Conservation (phyloP, 2,113 vertebrate species). For the Brienomyrus brachyistius region DNA sequence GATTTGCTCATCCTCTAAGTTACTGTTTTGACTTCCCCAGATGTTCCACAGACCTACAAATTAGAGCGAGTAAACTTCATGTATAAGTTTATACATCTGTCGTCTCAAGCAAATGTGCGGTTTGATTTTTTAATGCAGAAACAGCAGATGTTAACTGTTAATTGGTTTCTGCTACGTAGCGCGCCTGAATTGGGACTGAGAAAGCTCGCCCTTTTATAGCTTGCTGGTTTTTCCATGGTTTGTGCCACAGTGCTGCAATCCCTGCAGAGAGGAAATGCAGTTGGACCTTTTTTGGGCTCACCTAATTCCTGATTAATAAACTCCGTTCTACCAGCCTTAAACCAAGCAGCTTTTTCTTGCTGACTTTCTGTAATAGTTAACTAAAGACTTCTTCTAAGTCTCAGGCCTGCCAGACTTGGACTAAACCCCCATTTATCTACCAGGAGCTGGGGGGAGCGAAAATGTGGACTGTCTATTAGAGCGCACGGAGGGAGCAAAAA, state of each 20-base stretch:
- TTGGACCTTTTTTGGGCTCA: not conserved
- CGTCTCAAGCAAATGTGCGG: constrained; percentile 22
- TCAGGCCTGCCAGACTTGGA: not conserved
- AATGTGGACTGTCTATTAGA: not conserved
- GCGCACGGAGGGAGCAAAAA: not conserved
- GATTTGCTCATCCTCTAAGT: not conserved
- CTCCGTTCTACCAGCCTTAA: not conserved
- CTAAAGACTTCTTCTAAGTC: not conserved
- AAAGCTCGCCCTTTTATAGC: not conserved
- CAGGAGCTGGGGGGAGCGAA: not conserved
- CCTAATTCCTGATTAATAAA: not conserved
- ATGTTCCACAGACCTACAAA: constrained; percentile 25
- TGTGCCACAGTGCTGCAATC: not conserved
- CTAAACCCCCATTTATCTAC: not conserved
- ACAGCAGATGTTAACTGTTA: constrained; percentile 43
- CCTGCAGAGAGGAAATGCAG: not conserved
- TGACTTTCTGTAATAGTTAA: not conserved
- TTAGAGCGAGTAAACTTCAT: constrained; percentile 13
- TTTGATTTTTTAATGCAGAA: constrained; percentile 21
- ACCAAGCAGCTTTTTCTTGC: not conserved
- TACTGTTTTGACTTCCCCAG: constrained; percentile 26
- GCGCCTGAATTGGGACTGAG: not conserved
- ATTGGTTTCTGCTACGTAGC: constrained; percentile 25
- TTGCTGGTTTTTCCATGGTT: not conserved
- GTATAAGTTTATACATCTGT: constrained; percentile 30